A percentile compares a stretch with the other conserved stretches of the same genome.
phyloP scores from a whole-genome alignment of 2,113 vertebrate species.

The Meriones unguiculatus region DNA sequence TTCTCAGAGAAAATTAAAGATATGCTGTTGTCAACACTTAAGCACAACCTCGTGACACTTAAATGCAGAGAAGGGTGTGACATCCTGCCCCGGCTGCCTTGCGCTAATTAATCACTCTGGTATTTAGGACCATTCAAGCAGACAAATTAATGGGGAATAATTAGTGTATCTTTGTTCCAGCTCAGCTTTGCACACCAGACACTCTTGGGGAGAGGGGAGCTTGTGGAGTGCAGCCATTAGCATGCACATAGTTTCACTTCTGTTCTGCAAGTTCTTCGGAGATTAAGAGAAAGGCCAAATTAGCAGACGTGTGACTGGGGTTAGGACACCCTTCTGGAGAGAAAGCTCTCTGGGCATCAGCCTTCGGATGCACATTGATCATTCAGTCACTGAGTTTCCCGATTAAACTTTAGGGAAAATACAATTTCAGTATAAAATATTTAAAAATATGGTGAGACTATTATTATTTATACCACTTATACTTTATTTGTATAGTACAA shows the following conservation, averaged over 20 bases:
- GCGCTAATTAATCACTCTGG: constrained; percentile 97
- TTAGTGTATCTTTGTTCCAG: constrained; percentile 97
- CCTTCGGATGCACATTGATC: constrained; percentile 86
- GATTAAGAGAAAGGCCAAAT: constrained; percentile 93
- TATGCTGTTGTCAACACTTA: constrained; percentile 93
- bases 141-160: constrained; percentile 97
- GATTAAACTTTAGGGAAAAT: constrained; percentile 64
- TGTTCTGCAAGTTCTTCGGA: constrained; percentile 89
- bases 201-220: constrained; percentile 88
- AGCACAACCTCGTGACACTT: constrained; percentile 92
- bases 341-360: constrained; percentile 87
- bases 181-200: constrained; percentile 90
- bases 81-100: constrained; percentile 95
- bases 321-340: constrained; percentile 88
- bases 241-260: constrained; percentile 92
- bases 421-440: constrained; percentile 31
- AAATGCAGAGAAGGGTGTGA: constrained; percentile 93
- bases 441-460: neutral
- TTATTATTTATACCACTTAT: constrained; percentile 41
- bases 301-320: constrained; percentile 90
- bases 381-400: constrained; percentile 85
- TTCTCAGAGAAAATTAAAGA: constrained; percentile 91
- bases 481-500: neutral
- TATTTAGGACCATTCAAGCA: constrained; percentile 97
- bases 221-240: constrained; percentile 93